Base-by-base conservation (phyloP, 1,140 invertebrate species). In the Nasonia longicornis region DNA sequence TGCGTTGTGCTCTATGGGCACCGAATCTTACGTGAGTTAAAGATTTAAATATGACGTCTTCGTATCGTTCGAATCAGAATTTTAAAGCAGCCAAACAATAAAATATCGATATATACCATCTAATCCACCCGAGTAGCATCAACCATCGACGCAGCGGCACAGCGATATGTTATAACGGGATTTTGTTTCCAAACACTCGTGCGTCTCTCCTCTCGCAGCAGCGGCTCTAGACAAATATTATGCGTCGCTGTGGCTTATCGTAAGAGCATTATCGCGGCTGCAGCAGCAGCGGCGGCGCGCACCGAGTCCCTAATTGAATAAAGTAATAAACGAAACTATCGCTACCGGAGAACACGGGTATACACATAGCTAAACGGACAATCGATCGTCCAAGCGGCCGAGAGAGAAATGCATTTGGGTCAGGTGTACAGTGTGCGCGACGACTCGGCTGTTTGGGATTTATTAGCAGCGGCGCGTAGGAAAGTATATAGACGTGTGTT, bases 361-460 rank as follows among this genome's bases (percentile, higher is more conserved):
- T 22, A 29, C 26, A 26, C 64, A 4, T n/a, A 14, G 11, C 67
- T 10, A 2, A 12, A 12, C 26, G 69, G 35, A 35, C 69, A n/a
- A 71, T 71, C 69, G 35, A 71, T 71, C 69, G 69, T 42, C 11
- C 31, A 20, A 29, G 11, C 66, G 29, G 10, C 0, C 66, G 66
- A 58, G 52, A 52, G 48, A 52, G 16, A 58, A 58, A n/a, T 71
- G 69, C 31, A 71, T 71, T 71, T 71, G 69, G 69, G 69, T 71
- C 69, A 42, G 69, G 26, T 67, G 26, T 29, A 8, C 22, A n/a
- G 2, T 6, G 22, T n/a, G n/a, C 6, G 29, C 67, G 67, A n/a
- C 11, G 11, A 31, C 16, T 71, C 26, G 26, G 0, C 11, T 14
- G 35, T 31, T 31, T 71, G 14, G 11, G 69, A 71, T 71, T 38